Conservation (phyloP, 1,140 invertebrate species). For the Drosophila malerkotliana region DNA sequence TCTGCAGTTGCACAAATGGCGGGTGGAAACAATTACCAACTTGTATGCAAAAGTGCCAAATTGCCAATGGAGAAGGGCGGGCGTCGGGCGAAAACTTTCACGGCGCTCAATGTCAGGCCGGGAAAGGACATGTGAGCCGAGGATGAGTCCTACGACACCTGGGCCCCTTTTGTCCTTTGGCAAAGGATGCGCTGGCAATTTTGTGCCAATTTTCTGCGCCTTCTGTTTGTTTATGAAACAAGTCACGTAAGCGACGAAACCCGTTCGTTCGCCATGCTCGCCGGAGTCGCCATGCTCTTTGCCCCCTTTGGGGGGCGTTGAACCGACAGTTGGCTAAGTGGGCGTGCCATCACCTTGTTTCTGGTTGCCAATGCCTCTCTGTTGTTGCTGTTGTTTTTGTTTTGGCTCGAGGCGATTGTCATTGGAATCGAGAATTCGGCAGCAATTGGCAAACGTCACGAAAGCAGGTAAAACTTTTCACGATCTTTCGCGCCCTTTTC, state of each 20-base stretch:
- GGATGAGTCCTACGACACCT: constrained; percentile 7
- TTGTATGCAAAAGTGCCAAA: constrained; percentile 79
- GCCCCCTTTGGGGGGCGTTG: constrained; percentile 66
- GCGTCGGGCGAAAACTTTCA: constrained; percentile 45
- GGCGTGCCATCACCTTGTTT: constrained; percentile 69
- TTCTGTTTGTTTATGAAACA: constrained; percentile 81
- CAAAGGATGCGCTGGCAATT: constrained; percentile 70
- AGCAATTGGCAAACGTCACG: constrained; percentile 78
- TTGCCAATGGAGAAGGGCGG: constrained; percentile 36
- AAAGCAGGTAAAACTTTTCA: constrained; percentile 64
- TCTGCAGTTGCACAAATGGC: constrained; percentile 55
- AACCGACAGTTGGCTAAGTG: constrained; percentile 65
- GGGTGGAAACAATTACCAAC: constrained; percentile 78
- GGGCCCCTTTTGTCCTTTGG: constrained; percentile 16
- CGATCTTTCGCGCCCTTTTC: constrained; percentile 29
- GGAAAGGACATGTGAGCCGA: constrained; percentile 25
- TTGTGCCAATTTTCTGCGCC: constrained; percentile 69
- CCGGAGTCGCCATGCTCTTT: constrained; percentile 24
- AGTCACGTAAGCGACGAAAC: constrained; percentile 71
- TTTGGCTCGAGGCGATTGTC: constrained; percentile 60
- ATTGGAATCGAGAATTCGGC: constrained; percentile 77
- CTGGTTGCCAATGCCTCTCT: constrained; percentile 5
- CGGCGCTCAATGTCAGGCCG: constrained; percentile 59
- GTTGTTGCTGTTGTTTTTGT: constrained; percentile 17
- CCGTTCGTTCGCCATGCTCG: constrained; percentile 16